Percentiles rank a stretch among this genome's conserved stretches.
phyloP scores from a whole-genome alignment of 92 coral and sea anemone genomes.

The Umimayanthus chanpuru region DNA sequence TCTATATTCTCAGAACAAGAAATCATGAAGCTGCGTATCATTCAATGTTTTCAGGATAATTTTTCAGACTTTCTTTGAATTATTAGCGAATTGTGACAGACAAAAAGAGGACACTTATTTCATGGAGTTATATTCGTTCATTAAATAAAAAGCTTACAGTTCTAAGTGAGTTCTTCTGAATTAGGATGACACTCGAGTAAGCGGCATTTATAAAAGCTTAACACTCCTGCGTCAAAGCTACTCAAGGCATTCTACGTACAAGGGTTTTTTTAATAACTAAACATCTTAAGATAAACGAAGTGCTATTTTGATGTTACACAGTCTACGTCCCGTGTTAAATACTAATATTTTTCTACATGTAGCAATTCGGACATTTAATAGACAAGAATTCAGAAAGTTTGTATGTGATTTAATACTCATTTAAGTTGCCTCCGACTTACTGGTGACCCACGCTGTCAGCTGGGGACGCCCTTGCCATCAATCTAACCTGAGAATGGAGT shows the following conservation, averaged over 20 bases:
- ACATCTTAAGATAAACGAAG: background rate
- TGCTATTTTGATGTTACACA: background rate
- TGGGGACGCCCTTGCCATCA: background rate
- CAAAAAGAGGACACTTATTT: background rate
- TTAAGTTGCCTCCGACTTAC: background rate
- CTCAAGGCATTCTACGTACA: background rate
- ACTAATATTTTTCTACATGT: background rate
- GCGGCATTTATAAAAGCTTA: background rate
- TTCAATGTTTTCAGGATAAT: background rate
- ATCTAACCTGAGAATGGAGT: background rate
- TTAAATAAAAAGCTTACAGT: background rate
- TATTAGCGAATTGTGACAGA: background rate
- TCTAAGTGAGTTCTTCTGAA: background rate
- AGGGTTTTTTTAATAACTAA: background rate
- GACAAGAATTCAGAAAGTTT: background rate
- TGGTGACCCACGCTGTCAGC: background rate
- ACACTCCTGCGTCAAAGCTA: background rate
- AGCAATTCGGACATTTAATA: background rate
- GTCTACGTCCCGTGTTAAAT: background rate
- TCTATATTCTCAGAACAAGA: background rate
- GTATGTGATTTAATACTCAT: background rate
- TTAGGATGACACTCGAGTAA: background rate
- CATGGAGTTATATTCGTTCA: background rate
- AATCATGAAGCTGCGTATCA: background rate
- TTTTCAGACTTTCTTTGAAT: background rate